phyloP scores from a whole-genome alignment of 2,888 invertebrate species.

The Macrophya alboannulata region DNA sequence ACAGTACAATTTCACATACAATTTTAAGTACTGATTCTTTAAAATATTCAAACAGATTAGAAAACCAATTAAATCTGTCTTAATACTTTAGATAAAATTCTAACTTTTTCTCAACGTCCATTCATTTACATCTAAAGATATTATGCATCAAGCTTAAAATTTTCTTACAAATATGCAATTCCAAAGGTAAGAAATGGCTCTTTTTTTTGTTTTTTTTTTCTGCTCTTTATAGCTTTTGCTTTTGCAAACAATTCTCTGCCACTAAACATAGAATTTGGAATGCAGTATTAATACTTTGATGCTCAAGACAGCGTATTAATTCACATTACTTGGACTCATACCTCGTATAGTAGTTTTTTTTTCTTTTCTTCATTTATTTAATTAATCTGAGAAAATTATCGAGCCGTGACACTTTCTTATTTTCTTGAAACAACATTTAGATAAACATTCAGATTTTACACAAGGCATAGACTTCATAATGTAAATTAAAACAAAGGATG shows the following conservation, averaged over 20 bases:
- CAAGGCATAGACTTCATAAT: constrained; percentile 48
- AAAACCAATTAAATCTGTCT: constrained; percentile 28
- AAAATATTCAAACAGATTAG: constrained; percentile 31
- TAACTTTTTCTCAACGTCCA: constrained; percentile 25
- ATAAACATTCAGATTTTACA: background rate
- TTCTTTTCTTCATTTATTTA: background rate
- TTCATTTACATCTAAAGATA: constrained; percentile 50
- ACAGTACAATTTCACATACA: constrained; percentile 46
- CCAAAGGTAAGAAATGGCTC: constrained; percentile 44
- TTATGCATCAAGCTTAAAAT: constrained; percentile 32
- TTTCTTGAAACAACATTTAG: background rate
- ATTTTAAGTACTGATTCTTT: constrained; percentile 36
- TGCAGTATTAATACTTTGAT: constrained; percentile 63
- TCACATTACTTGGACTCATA: constrained; percentile 41
- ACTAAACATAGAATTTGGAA: constrained; percentile 61
- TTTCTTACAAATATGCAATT: constrained; percentile 51
- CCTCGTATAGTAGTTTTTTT: background rate
- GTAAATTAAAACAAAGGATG: constrained; percentile 50
- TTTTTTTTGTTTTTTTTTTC: constrained; percentile 10
- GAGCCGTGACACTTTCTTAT: background rate
- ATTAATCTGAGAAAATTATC: background rate
- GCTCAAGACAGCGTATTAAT: constrained; percentile 54
- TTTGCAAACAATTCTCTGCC: constrained; percentile 42
- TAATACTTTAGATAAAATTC: constrained; percentile 50
- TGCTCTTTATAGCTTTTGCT: background rate